Conservation (phyloP, 1,140 invertebrate genomes). For the Lepeophtheirus salmonis region DNA sequence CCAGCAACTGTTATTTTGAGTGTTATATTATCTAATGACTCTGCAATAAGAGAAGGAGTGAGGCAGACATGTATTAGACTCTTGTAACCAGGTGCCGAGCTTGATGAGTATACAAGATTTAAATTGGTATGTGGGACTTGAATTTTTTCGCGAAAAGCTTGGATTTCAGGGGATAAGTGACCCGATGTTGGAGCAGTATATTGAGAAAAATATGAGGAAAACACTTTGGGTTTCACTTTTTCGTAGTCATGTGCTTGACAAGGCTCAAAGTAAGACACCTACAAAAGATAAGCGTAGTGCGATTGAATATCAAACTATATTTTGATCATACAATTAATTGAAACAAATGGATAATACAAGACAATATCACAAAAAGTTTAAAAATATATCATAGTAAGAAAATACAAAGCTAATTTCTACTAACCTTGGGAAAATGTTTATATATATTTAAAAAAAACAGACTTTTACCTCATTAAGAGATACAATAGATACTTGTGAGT, state of each 20-base stretch:
- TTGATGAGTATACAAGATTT: conserved; percentile 78
- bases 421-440: too few relatives aligned
- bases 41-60: conserved; percentile 55
- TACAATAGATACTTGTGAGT: too few relatives aligned
- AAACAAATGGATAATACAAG: background rate
- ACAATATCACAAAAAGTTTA: background rate
- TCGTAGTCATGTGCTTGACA: conserved; percentile 72
- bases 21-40: conserved; percentile 62
- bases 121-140: conserved; percentile 70
- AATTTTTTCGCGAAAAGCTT: conserved; percentile 64
- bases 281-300: background rate
- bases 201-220: conserved; percentile 21
- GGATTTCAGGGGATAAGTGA: background rate
- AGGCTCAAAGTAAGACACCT: conserved; percentile 32
- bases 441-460: too few relatives aligned
- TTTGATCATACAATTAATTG: conserved; percentile 13
- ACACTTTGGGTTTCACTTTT: conserved; percentile 27
- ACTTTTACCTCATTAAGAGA: too few relatives aligned
- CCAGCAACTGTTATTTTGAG: conserved; percentile 27
- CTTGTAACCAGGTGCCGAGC: conserved; percentile 70
- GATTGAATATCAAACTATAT: background rate
- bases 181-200: background rate
- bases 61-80: conserved; percentile 77
- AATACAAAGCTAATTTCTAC: background rate
- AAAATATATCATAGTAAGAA: background rate